Percentiles rank a stretch among this genome's conserved stretches.
Conservation (phyloP, 2,113 vertebrate genomes). For the Pterophyllum scalare region DNA sequence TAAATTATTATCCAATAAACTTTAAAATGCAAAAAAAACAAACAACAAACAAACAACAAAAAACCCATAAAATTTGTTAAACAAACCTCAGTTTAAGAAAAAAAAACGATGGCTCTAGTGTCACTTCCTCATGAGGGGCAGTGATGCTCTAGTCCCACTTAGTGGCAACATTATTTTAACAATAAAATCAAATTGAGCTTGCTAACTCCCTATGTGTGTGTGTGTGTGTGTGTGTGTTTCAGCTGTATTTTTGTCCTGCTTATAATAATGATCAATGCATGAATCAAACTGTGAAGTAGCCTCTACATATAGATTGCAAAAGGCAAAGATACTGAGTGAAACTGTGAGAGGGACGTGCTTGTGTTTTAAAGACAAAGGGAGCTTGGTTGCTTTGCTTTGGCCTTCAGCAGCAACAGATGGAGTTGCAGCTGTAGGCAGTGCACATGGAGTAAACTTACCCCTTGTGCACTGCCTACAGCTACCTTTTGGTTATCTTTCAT, state of each 20-base stretch:
- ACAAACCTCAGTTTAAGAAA: neutral
- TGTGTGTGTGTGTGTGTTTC: neutral
- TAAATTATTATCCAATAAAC: neutral
- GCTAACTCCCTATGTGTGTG: neutral
- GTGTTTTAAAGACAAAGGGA: neutral
- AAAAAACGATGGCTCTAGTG: neutral
- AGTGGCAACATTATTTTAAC: neutral
- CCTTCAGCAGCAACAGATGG: neutral
- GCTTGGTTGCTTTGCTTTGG: neutral
- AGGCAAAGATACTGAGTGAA: neutral
- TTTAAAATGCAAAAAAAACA: neutral
- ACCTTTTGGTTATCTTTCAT: neutral
- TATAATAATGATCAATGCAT: neutral
- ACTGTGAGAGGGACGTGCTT: neutral
- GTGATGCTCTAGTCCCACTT: neutral
- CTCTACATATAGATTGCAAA: neutral
- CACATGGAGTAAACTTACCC: neutral
- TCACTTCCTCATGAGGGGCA: neutral
- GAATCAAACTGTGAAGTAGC: rapidly evolving
- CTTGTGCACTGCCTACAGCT: too few relatives aligned
- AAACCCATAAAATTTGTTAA: neutral
- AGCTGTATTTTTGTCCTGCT: neutral
- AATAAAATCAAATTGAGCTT: neutral
- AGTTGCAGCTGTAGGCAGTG: neutral
- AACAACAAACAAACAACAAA: too few relatives aligned